A percentile compares a stretch with the other conserved stretches of the same genome.
Conservation (phyloP, 1,140 invertebrate species). For the Limonius californicus region DNA sequence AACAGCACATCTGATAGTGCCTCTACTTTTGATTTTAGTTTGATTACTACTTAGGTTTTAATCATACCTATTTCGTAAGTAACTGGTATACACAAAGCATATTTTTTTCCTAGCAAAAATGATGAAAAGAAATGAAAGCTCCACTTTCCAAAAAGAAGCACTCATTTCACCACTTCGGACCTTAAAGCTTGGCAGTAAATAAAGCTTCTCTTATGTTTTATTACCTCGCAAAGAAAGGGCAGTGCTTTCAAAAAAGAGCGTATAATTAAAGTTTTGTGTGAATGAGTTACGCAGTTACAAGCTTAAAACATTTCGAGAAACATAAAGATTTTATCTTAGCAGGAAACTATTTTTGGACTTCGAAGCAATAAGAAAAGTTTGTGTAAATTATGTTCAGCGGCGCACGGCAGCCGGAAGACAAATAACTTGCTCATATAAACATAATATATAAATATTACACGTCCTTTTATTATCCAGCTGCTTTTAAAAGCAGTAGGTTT, state of each 20-base stretch:
- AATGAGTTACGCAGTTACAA: background rate
- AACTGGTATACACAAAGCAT: too few relatives aligned
- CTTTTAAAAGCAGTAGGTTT: too few relatives aligned
- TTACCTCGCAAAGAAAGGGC: background rate
- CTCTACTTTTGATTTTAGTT: too few relatives aligned
- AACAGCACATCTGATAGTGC: too few relatives aligned
- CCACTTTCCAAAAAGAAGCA: background rate
- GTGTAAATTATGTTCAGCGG: background rate
- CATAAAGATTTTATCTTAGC: too few relatives aligned
- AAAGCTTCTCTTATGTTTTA: slow-evolving; percentile 5
- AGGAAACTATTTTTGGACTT: too few relatives aligned
- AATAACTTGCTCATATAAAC: background rate
- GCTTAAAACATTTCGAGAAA: too few relatives aligned
- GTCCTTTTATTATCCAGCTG: too few relatives aligned
- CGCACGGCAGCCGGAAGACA: background rate
- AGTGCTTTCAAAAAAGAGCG: background rate
- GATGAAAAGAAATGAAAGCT: background rate
- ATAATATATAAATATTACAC: too few relatives aligned
- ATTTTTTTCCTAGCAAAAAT: too few relatives aligned
- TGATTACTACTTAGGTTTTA: too few relatives aligned
- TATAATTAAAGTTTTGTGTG: slow-evolving; percentile 3
- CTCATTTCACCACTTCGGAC: slow-evolving; percentile 5
- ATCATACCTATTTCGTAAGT: too few relatives aligned
- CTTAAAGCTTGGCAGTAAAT: background rate
- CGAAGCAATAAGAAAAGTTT: background rate